Base-by-base conservation (phyloP, 2,113 vertebrate genomes). In the Aegotheles bennettii region DNA sequence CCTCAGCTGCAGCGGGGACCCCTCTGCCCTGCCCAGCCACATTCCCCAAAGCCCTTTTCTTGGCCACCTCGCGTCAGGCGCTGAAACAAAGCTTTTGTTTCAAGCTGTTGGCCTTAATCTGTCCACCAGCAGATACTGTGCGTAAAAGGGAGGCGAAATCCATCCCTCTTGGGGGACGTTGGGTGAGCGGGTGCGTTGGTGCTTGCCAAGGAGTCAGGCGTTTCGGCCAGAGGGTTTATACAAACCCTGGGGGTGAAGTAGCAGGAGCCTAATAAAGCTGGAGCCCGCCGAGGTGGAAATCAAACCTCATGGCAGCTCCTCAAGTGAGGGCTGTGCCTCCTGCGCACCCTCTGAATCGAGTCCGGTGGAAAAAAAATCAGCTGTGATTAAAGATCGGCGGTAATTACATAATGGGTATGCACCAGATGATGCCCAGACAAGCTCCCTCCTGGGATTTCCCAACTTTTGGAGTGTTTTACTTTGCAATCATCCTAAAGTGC, bases 371-470 rank as follows among this genome's bases (percentile, higher is more conserved):
- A 36, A 80, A 74, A 54, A 45, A 25, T 63, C 35, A 81, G 33
- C 60, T 68, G 53, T 82, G 87, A 84, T 96, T 96, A 91, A 97
- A 89, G 64, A 93, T 93, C 36, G 56, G 5, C 4, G 2, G 73
- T 92, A 97, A 97, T 93, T 97, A 95, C 84, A 92, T 95, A 95
- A 93, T 94, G 93, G 74, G 53, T 36, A 84, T 29, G 87, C 77
- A 84, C 76, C 73, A 94, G 87, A 89, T 75, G 84, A 81, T 94
- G 90, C 94, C 93, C 85, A 84, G 93, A 93, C 94, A 95, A 94
- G 92, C 92, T 96, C 90, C 76, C 64, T 94, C 23, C 61, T 79
- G 93, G 92, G 93, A 94, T 96, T 96, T 96, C 95, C 96, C 95
- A 87, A 88, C 92, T 96, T 96, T 77, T 43, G 85, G 87, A 86